phyloP scores from a whole-genome alignment of 1,140 invertebrate species.

The Lepeophtheirus salmonis region DNA sequence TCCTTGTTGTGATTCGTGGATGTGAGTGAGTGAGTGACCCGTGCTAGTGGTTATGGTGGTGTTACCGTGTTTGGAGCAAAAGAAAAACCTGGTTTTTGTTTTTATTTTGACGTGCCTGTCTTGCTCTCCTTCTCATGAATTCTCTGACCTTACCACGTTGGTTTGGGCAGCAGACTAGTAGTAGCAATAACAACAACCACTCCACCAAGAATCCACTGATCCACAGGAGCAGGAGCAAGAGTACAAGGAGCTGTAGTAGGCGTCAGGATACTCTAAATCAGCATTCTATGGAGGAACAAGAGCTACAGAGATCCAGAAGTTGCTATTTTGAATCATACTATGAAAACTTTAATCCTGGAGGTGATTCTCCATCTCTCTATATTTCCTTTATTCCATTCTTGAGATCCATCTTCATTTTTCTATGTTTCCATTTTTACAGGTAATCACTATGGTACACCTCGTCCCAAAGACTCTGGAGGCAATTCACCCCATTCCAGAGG shows the following conservation, averaged over 20 bases:
- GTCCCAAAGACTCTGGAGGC: conserved; percentile 24
- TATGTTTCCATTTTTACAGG: conserved; percentile 25
- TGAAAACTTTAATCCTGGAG: not conserved
- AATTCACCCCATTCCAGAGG: conserved; percentile 8
- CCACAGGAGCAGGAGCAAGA: not conserved
- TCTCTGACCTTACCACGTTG: not conserved
- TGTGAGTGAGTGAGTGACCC: not conserved
- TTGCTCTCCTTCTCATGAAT: not conserved
- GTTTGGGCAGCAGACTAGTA: not conserved
- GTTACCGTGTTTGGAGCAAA: too few species aligned
- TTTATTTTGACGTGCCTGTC: not conserved
- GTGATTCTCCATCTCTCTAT: not conserved
- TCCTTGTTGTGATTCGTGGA: not conserved
- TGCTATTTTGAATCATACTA: not conserved
- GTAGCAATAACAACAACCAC: not conserved
- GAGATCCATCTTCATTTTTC: not conserved
- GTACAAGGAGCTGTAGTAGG: not conserved
- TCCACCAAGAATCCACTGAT: not conserved
- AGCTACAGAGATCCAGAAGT: not conserved
- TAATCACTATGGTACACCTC: conserved; percentile 37
- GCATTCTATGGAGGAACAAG: not conserved
- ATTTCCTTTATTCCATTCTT: not conserved
- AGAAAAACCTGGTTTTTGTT: too few species aligned
- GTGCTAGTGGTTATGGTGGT: not conserved
- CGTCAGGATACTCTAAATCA: not conserved